Base-by-base conservation (phyloP, 2,888 invertebrate genomes). In the Apocheima hispidaria region DNA sequence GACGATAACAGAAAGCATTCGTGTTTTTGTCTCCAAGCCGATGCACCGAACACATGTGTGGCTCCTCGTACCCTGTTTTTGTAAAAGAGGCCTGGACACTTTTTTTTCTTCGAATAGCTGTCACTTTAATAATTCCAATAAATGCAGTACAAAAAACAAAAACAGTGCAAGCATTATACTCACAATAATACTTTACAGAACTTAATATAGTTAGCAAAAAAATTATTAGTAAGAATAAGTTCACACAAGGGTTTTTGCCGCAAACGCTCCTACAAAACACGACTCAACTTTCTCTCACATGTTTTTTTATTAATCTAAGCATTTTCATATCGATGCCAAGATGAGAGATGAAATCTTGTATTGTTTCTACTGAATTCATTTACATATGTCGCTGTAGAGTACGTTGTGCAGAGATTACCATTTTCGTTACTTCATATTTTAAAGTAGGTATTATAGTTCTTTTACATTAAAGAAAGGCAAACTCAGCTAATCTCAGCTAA, bases 11-110 rank as follows among this genome's bases (percentile, higher is more conserved):
- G 46, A 54, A 48, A 61, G n/a, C 41, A 40, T 14, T 30, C n/a
- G 20, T n/a, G 50, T 63, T 68, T 68, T 66, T 65, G 53, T 41
- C 35, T 36, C 50, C 28, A 35, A 44, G n/a, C n/a, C n/a, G n/a
- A n/a, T n/a, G n/a, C n/a, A n/a, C n/a, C n/a, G n/a, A n/a, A n/a
- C n/a, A 41, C 68, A 68, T 51, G 53, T 65, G 67, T 49, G 44
- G 36, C 2, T 20, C 6, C 33, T 12, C 23, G 9, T 4, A n/a
- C 3, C 7, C 35, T 28, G 28, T 51, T 35, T 50, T 50, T 58
- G 44, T 43, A 30, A 23, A 1, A 18, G 16, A 51, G 28, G 21
- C 26, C 20, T 40, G 38, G 38, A 4, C 28, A 28, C 2, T 28
- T 33, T 48, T 61, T 54, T 20, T 53, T n/a, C n/a, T 30, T 43